Percentiles rank a stretch among this genome's conserved stretches.
phyloP scores from a whole-genome alignment of 2,888 invertebrate genomes.

The Drosophila sordidapex region DNA sequence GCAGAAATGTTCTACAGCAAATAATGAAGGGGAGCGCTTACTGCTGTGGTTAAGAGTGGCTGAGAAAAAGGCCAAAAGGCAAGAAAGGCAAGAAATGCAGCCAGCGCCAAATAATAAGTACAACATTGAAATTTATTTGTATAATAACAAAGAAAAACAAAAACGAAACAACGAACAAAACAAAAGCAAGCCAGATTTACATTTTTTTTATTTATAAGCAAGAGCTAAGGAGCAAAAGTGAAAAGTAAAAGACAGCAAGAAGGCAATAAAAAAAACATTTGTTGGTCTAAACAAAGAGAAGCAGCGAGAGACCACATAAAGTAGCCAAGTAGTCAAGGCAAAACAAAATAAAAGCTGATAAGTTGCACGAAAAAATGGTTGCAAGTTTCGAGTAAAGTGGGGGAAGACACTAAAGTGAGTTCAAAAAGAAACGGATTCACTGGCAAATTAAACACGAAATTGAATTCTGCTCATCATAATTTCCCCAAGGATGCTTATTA shows the following conservation, averaged over 20 bases:
- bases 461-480: conserved; percentile 81
- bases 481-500: conserved; percentile 81
- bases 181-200: conserved; percentile 62
- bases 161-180: conserved; percentile 13
- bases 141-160: conserved; percentile 17
- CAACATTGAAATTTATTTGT: conserved; percentile 70
- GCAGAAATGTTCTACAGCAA: conserved; percentile 54
- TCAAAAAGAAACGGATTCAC: conserved; percentile 62
- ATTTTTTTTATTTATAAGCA: conserved; percentile 33
- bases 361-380: conserved; percentile 26
- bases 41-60: conserved; percentile 50
- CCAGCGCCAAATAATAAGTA: conserved; percentile 55
- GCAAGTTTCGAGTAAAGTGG: conserved; percentile 13
- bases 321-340: conserved; percentile 16
- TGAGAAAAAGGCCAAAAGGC: conserved; percentile 25
- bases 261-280: conserved; percentile 31
- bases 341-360: conserved; percentile 12
- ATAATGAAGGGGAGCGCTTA: conserved; percentile 58
- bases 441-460: conserved; percentile 80
- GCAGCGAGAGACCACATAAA: conserved; percentile 39
- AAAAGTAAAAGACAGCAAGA: not conserved
- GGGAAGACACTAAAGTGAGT: conserved; percentile 27
- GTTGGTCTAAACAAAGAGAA: conserved; percentile 58
- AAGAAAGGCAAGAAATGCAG: conserved; percentile 35
- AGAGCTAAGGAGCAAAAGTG: conserved; percentile 7